Evolutionary conservation across 2,113 vertebrate genomes (phyloP), one percentile per base, ranked within the genome.

Genomic region (Charina bottae): DNA sequence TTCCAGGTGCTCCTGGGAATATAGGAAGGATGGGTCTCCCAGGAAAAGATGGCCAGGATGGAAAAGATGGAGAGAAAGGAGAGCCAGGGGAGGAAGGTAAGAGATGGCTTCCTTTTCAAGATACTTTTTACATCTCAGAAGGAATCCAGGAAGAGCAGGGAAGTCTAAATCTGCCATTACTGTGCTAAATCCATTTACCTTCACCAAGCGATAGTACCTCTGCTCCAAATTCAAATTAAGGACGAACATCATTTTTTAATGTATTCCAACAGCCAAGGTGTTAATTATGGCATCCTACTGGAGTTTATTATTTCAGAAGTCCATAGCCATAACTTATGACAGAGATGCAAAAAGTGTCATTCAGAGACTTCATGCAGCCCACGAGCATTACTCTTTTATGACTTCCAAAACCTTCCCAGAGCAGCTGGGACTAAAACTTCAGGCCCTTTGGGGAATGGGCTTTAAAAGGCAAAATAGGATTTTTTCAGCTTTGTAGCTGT

Each of bases 21-120:
- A 93, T 97, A 1, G 99, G 99, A 93, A 98, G 98, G 87, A 99
- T 98, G 98, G 99, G 99, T 2, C 96, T 98, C 55, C 99, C 99
- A 0, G 99, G 99, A 24, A 98, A 97, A 93, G 99, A 99, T 1
- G 99, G 99, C 90, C 97, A 97, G 42, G 99, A 99, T 4, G 99
- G 99, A 64, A 97, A 96, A 64, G 98, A 99, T 0, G 99, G 99
- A 13, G 97, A 98, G 28, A 98, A 97, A 62, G 99, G 98, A 19
- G 96, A 96, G 60, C 98, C 95, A 0, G 99, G 99, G 26, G 97
- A 98, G 0, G 95, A 96, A 98, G 99, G 99, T 99, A 97, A 93
- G 96, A 49, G 58, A 68, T 17, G 21, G 23, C 3, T 0, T 42
- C 72, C 42, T 78, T 42, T 78, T 78, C 72, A 78, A 78, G 17